Percentiles rank a stretch among this genome's conserved stretches.
Evolutionary conservation across 2,888 invertebrate genomes (phyloP).

Genomic region (Andrena flavipes): DNA sequence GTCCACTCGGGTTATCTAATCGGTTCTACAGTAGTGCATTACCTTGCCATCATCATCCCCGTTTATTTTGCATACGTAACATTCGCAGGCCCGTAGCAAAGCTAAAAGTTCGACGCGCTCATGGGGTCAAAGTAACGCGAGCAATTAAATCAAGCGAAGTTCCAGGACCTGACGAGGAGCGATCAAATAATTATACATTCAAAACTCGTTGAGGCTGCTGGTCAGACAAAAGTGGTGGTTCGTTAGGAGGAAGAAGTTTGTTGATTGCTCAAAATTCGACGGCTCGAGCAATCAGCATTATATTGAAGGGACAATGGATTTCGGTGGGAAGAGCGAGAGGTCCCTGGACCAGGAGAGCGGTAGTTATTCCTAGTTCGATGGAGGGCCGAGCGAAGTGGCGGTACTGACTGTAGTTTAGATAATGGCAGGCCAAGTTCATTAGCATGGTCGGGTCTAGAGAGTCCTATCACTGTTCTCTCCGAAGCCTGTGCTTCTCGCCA

Average conservation of each 20-base stretch:
- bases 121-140: background rate
- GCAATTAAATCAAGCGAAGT: constrained; percentile 35
- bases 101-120: background rate
- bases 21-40: too few species aligned
- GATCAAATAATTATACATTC: constrained; percentile 43
- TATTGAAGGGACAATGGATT: constrained; percentile 66
- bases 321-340: constrained; percentile 20
- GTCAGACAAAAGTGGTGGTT: constrained; percentile 48
- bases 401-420: constrained; percentile 77
- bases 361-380: constrained; percentile 73
- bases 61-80: constrained; percentile 4
- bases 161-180: background rate
- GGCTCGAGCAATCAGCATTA: constrained; percentile 74
- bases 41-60: background rate
- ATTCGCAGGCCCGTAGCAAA: background rate
- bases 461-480: constrained; percentile 62
- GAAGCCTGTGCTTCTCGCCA: constrained; percentile 37
- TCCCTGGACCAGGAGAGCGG: constrained; percentile 23
- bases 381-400: constrained; percentile 69
- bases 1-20: background rate
- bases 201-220: constrained; percentile 36
- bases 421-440: constrained; percentile 79
- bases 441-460: constrained; percentile 73
- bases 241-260: constrained; percentile 60
- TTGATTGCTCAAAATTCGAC: constrained; percentile 61